phyloP scores from a whole-genome alignment of 1,140 invertebrate species.

The Dufourea novaeangliae region DNA sequence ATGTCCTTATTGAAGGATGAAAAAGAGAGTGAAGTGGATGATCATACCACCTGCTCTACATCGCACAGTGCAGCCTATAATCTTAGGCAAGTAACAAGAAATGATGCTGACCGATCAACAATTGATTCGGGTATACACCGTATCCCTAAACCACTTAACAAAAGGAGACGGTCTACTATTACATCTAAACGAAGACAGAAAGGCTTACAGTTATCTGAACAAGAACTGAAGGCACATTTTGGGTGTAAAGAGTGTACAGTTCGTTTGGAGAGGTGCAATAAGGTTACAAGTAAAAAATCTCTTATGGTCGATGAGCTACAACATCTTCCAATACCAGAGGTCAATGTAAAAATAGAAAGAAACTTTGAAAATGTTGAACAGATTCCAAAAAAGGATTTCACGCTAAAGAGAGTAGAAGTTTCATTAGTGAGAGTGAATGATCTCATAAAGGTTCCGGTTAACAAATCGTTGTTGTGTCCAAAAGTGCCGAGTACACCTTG shows the following conservation, averaged over 20 bases:
- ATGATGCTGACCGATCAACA: background rate
- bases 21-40: background rate
- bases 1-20: background rate
- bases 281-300: background rate
- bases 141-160: fast-evolving
- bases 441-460: background rate
- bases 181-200: no score
- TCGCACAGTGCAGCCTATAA: background rate
- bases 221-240: background rate
- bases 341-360: background rate
- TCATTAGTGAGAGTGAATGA: background rate
- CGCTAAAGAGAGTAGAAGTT: background rate
- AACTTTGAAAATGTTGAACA: background rate
- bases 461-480: background rate
- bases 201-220: background rate
- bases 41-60: fast-evolving
- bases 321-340: no score
- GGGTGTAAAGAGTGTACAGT: constrained; percentile 33
- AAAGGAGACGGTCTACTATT: background rate
- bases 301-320: background rate
- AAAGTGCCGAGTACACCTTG: background rate
- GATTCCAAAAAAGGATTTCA: background rate
- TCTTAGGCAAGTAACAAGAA: background rate
- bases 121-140: background rate
- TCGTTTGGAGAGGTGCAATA: constrained; percentile 41